These are phyloP conservation scores for Fabriciana adippe DNA, from an alignment of 2,888 invertebrate species.

Conservation along the genomic window DNA sequence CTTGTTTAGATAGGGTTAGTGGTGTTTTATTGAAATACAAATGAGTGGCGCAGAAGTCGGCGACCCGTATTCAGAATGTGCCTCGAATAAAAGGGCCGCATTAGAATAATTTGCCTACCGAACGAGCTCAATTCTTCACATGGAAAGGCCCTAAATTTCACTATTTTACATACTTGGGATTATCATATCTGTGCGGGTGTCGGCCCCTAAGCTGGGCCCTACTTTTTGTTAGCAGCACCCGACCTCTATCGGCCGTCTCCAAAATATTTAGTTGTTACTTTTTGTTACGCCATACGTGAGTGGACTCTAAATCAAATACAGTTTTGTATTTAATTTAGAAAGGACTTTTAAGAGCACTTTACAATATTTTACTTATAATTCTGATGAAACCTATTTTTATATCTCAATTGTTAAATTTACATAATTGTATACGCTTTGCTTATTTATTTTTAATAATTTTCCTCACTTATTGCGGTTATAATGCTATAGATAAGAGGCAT, in stretches of 20 bases:
- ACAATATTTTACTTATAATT: background rate
- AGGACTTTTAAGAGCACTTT: background rate
- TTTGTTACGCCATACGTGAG: slow-evolving; percentile 78
- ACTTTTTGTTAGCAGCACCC: slow-evolving; percentile 78
- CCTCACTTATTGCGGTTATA: background rate
- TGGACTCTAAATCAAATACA: slow-evolving; percentile 69
- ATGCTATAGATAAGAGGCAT: slow-evolving; percentile 34
- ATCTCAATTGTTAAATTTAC: too few species aligned
- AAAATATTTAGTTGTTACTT: slow-evolving; percentile 82
- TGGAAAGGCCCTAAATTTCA: slow-evolving; percentile 81
- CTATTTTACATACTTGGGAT: slow-evolving; percentile 82
- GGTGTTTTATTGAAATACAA: slow-evolving; percentile 80
- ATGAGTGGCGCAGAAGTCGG: slow-evolving; percentile 69
- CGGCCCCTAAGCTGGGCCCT: slow-evolving; percentile 59
- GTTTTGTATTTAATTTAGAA: slow-evolving; percentile 51
- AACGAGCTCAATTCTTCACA: slow-evolving; percentile 81
- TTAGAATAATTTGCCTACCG: slow-evolving; percentile 80
- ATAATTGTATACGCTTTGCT: too few species aligned
- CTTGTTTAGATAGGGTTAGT: slow-evolving; percentile 79
- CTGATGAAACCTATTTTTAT: background rate
- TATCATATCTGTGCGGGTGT: slow-evolving; percentile 79
- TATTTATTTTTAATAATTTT: background rate
- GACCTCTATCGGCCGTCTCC: slow-evolving; percentile 77
- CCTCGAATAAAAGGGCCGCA: slow-evolving; percentile 80
- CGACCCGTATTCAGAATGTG: slow-evolving; percentile 71